Evolutionary conservation across 2,888 invertebrate species (phyloP), one percentile per base, ranked within the genome.

Genomic region (Volucella bombylans): DNA sequence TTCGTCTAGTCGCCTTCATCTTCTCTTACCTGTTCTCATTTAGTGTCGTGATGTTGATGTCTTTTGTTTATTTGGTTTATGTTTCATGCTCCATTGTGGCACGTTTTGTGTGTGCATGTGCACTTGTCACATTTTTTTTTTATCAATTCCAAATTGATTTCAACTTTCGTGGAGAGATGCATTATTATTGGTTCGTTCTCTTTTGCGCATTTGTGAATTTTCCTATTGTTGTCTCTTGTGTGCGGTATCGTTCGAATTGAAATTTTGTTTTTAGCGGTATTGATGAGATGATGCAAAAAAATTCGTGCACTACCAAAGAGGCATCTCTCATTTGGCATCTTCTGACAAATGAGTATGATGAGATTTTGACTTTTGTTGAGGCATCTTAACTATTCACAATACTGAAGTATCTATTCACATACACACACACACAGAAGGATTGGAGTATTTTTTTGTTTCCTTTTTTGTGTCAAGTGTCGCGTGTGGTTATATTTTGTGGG

Each of bases 151-250:
- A 55, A 61, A 76, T 67, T 67, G 67, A 74, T 67, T 72, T 65
- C 23, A 31, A 31, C 31, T 31, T 31, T 23, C n/a, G 18, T 0
- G 31, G 31, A 31, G 68, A 57, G 47, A 55, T 82, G 77, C 54
- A 76, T 65, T 76, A 76, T 71, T 55, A 57, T 50, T 82, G 67
- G 59, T 78, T 78, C 68, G 73, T 64, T 72, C 78, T 82, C 73
- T 78, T 79, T 54, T 72, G 31, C 64, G 41, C 67, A 55, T 41
- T 74, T 67, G 57, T 57, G 41, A 57, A 50, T 41, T 31, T 49
- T 71, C 50, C 0, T 71, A 65, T 71, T 71, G 71, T 71, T 43
- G 71, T 78, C 57, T 59, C 38, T 14, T 38, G 61, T 54, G 10
- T 39, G 23, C 38, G 18, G 9, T 39, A 11, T 45, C 11, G 31